These are phyloP conservation scores for Nothura maculosa DNA, from an alignment of 2,797 vertebrate species.

Conservation along the genomic window DNA sequence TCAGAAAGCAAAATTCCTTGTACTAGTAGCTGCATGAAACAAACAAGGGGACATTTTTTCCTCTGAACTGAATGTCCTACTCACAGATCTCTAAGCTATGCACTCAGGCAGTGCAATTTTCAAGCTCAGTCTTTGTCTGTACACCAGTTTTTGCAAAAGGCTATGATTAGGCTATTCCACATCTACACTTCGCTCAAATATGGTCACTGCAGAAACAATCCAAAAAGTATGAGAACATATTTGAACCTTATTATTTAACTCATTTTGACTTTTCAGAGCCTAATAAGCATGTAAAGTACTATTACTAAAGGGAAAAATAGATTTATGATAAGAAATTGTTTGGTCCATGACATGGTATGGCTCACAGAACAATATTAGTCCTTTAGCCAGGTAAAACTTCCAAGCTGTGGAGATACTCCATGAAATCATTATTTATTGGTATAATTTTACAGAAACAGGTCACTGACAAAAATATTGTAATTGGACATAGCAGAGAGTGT, in stretches of 20 bases:
- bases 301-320: background rate
- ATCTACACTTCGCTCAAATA: background rate
- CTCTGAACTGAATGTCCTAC: background rate
- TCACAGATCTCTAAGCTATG: background rate
- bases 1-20: conserved; percentile 7
- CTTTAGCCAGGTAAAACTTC: background rate
- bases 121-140: background rate
- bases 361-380: background rate
- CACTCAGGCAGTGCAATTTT: background rate
- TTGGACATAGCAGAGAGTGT: accelerated
- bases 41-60: background rate
- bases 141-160: background rate
- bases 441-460: background rate
- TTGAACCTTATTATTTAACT: background rate
- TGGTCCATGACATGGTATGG: background rate
- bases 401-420: background rate
- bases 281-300: background rate
- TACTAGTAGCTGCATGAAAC: background rate
- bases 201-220: background rate
- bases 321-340: background rate
- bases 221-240: background rate
- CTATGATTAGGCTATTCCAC: background rate
- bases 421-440: background rate
- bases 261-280: background rate
- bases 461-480: background rate